These are phyloP conservation scores for Coregonus suidteri DNA, from an alignment of 2,797 vertebrate genomes.

Conservation along the genomic window DNA sequence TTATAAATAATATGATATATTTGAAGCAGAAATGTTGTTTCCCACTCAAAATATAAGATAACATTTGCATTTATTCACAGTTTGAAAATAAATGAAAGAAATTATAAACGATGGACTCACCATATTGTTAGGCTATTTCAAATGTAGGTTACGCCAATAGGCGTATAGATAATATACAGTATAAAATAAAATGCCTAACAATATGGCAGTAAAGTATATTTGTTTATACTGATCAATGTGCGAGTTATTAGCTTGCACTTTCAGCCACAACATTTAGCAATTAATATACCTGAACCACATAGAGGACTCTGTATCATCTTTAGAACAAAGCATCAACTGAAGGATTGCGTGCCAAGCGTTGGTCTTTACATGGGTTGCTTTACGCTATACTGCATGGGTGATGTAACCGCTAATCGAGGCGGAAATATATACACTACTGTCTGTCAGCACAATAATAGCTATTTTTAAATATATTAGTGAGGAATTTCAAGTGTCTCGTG, in stretches of 20 bases:
- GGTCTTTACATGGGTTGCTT: background rate
- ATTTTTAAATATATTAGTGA: background rate
- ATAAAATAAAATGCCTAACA: background rate
- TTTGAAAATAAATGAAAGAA: background rate
- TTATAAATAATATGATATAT: background rate
- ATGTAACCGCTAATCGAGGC: background rate
- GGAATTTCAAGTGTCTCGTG: background rate
- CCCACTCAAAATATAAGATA: background rate
- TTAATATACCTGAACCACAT: constrained; percentile 27
- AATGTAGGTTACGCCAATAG: background rate
- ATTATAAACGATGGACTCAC: background rate
- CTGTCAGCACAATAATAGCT: background rate
- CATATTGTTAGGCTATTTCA: background rate
- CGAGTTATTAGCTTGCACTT: constrained; percentile 34
- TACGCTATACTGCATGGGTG: background rate
- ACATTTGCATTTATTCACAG: background rate
- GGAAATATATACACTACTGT: background rate
- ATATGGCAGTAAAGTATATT: background rate
- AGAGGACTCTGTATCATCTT: constrained; percentile 10
- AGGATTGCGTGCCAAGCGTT: constrained; percentile 2
- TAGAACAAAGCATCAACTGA: constrained; percentile 29
- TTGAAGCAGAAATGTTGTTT: background rate
- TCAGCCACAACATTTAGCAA: constrained; percentile 22
- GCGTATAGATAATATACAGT: no score
- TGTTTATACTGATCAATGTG: background rate